A percentile compares a stretch with the other conserved stretches of the same genome.
Evolutionary conservation across 2,113 vertebrate species (phyloP).

Genomic region (Electrona antarctica): DNA sequence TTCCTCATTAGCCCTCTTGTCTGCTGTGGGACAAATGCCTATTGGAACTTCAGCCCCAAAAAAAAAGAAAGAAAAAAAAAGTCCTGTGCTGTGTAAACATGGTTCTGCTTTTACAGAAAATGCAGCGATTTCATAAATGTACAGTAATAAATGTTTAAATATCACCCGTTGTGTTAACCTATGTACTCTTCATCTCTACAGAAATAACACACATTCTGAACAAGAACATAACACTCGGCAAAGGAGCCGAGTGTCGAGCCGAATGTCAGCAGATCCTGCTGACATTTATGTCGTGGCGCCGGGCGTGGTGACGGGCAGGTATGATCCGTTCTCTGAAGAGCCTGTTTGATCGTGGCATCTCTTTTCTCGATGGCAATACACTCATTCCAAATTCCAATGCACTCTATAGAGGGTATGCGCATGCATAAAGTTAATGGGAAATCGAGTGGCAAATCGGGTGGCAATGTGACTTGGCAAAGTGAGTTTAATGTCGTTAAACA

Average conservation of each 20-base stretch:
- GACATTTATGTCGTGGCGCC: background rate
- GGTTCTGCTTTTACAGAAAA: slow-evolving; percentile 59
- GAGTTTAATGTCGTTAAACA: too few relatives aligned
- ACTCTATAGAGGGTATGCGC: too few relatives aligned
- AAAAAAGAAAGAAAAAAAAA: slow-evolving; percentile 38
- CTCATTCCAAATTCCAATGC: too few relatives aligned
- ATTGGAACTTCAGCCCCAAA: slow-evolving; percentile 50
- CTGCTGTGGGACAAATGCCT: slow-evolving; percentile 59
- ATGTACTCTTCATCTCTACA: slow-evolving; percentile 47
- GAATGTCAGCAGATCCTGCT: background rate
- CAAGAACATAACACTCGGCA: slow-evolving; percentile 10
- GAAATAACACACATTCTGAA: background rate
- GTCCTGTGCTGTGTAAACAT: slow-evolving; percentile 67
- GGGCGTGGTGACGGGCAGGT: slow-evolving; percentile 25
- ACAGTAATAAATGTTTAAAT: slow-evolving; percentile 73
- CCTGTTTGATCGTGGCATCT: background rate
- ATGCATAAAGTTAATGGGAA: too few relatives aligned
- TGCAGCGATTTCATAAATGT: slow-evolving; percentile 68
- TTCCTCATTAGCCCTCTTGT: slow-evolving; percentile 56
- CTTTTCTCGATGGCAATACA: too few relatives aligned
- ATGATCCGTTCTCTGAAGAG: background rate
- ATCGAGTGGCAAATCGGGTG: too few relatives aligned
- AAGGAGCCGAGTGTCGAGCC: slow-evolving; percentile 13
- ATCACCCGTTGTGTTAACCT: slow-evolving; percentile 54
- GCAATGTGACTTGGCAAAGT: too few relatives aligned